Evolutionary conservation across 2,888 invertebrate species (phyloP), one percentile per base, ranked within the genome.

Genomic region (Deilephila porcellus): DNA sequence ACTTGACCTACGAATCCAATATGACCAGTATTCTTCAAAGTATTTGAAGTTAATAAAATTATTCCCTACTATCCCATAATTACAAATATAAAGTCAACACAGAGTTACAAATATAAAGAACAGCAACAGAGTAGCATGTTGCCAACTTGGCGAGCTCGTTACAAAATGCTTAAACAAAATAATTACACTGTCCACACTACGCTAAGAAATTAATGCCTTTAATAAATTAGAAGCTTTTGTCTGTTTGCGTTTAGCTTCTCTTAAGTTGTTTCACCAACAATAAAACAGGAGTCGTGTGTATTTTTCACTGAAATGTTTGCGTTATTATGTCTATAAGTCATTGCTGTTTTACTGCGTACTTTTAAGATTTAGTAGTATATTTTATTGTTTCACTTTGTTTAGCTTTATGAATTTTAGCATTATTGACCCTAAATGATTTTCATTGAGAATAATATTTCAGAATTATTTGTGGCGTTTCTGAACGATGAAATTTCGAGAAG

Each of bases 201-300:
- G 76, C 78, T 78, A 82, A 82, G 82, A 84, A 84, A 87, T 86
- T 85, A 87, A 87, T 86, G 84, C 79, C 76, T 71, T 79, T 81
- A 79, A 87, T 88, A 85, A 86, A 87, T 87, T 79, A 81, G 79
- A 71, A 73, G 83, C 84, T 86, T 85, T 84, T 82, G 82, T 85
- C 81, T 79, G 77, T 79, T 78, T 83, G 82, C 85, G 67, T 84
- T 83, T 79, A 81, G 81, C 83, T 83, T 79, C 80, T 82, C 81
- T 85, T 82, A 82, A 81, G 80, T 80, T 81, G 80, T 81, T 82
- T 75, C 72, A 74, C 75, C 76, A 77, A 75, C 70, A 73, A 70
- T 73, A 72, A 72, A 72, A 67, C 59, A 56, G 64, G 20, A 59
- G 72, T 67, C 67, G 67, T 67, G 67, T 72, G 64, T 64, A 72